phyloP scores from a whole-genome alignment of 1,140 invertebrate species.

The Conus betulinus region DNA sequence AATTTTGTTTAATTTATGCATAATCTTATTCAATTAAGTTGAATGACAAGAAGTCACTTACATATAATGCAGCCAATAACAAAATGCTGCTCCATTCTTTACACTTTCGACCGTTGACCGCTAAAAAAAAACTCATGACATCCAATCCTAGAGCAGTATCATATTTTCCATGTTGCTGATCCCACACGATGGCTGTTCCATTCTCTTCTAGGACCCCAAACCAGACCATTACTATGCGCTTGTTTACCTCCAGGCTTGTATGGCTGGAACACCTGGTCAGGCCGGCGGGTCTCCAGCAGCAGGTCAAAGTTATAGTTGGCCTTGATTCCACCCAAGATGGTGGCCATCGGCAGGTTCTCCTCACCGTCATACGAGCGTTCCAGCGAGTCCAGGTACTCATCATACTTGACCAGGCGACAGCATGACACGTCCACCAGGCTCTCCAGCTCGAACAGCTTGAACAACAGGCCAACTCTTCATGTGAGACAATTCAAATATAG shows the following conservation, averaged over 20 bases:
- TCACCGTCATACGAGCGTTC: conserved; percentile 84
- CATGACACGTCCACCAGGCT: conserved; percentile 80
- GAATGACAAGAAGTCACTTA: too few species aligned
- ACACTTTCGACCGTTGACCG: too few species aligned
- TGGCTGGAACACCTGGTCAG: conserved; percentile 81
- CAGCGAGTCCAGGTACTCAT: conserved; percentile 82
- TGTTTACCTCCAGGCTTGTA: conserved; percentile 81
- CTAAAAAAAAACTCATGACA: too few species aligned
- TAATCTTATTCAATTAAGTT: too few species aligned
- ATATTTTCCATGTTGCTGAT: too few species aligned
- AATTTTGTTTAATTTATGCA: too few species aligned
- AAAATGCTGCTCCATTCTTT: too few species aligned
- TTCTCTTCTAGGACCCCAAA: too few species aligned
- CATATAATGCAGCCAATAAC: too few species aligned
- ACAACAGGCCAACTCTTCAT: background rate
- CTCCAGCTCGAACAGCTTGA: conserved; percentile 80
- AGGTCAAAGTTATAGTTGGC: conserved; percentile 79
- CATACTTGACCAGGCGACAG: conserved; percentile 86
- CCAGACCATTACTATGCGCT: too few species aligned
- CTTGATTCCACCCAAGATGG: conserved; percentile 76
- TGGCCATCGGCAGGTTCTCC: conserved; percentile 77
- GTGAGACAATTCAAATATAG: background rate
- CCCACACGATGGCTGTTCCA: too few species aligned
- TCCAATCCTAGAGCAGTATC: too few species aligned
- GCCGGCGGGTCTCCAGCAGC: conserved; percentile 82